These are phyloP conservation scores for Ianthella basta DNA, from an alignment of 37 sponge, comb jelly and placozoan genomes.

Conservation along the genomic window DNA sequence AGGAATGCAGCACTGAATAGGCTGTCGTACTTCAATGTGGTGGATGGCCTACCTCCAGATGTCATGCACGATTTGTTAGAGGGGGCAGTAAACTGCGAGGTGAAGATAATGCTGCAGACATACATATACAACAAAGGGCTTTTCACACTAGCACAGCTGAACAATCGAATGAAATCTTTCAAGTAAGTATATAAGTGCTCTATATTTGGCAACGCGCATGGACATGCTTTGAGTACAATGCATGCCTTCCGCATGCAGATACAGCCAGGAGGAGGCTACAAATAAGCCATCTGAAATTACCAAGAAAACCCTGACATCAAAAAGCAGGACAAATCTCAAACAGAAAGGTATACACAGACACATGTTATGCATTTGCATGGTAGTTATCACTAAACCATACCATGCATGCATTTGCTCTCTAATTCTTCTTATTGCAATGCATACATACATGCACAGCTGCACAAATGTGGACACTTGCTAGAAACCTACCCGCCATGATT, in stretches of 20 bases:
- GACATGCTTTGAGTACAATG: too few species aligned
- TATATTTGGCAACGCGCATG: too few species aligned
- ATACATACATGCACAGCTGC: conserved; percentile 32
- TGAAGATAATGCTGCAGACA: conserved; percentile 21
- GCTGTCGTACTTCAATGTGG: conserved; percentile 59
- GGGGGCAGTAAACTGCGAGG: conserved; percentile 36
- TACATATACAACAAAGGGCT: conserved; percentile 14
- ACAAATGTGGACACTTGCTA: conserved; percentile 61
- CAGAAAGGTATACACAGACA: conserved; percentile 24
- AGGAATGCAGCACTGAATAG: conserved; percentile 52
- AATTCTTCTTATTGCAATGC: too few species aligned
- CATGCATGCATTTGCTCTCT: too few species aligned
- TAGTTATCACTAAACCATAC: too few species aligned
- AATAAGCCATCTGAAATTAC: conserved; percentile 40
- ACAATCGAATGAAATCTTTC: conserved; percentile 35
- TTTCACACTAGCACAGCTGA: conserved; percentile 34
- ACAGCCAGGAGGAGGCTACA: conserved; percentile 18
- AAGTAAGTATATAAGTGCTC: not conserved
- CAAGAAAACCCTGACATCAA: not conserved
- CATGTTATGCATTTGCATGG: not conserved
- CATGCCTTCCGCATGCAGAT: conserved; percentile 32
- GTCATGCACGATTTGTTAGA: conserved; percentile 81
- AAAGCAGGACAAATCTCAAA: conserved; percentile 18
- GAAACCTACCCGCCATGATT: conserved; percentile 61
- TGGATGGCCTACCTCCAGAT: conserved; percentile 63